phyloP scores from a whole-genome alignment of 2,888 invertebrate genomes.

The Rugalucina vietnamica region DNA sequence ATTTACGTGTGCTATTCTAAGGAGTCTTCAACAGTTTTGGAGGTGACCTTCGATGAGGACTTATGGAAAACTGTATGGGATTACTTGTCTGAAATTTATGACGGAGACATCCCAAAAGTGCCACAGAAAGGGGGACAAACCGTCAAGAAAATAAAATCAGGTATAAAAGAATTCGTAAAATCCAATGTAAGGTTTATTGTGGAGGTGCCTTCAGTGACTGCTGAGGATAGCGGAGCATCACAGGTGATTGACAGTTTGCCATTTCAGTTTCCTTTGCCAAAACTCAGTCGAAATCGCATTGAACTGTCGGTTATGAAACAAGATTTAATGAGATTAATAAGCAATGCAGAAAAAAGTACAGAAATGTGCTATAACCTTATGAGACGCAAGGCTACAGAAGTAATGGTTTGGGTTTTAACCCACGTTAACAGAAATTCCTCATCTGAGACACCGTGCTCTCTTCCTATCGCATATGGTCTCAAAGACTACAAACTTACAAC shows the following conservation, averaged over 20 bases:
- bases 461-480: conserved; percentile 16
- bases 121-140: background rate
- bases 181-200: conserved; percentile 14
- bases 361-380: background rate
- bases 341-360: background rate
- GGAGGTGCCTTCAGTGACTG: background rate
- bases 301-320: background rate
- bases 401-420: conserved; percentile 33
- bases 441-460: conserved; percentile 13
- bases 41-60: background rate
- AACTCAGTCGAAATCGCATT: background rate
- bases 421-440: conserved; percentile 10
- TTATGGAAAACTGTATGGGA: background rate
- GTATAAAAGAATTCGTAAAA: background rate
- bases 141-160: background rate
- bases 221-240: background rate
- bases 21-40: conserved; percentile 31
- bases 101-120: background rate
- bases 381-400: conserved; percentile 12
- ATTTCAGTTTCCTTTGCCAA: background rate
- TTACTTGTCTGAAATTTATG: conserved; percentile 13
- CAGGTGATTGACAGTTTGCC: background rate
- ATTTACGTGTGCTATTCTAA: conserved; percentile 39
- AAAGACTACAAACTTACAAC: conserved; percentile 25
- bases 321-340: background rate